Percentiles rank a stretch among this genome's conserved stretches.
Conservation (phyloP, 2,797 vertebrate genomes). For the Antrozous pallidus region DNA sequence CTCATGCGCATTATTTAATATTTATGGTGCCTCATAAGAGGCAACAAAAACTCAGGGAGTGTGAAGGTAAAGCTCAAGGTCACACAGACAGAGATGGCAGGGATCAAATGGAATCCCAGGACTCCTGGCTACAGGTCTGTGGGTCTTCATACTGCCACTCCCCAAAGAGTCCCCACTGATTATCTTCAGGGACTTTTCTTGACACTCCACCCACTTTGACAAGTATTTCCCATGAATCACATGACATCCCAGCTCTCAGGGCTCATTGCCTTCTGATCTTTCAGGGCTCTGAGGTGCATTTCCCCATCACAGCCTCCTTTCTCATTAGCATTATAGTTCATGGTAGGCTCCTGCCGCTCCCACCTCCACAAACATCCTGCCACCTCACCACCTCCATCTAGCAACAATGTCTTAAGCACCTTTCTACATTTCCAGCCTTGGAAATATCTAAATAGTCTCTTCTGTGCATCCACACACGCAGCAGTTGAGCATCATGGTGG, state of each 20-base stretch:
- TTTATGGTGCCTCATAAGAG: background rate
- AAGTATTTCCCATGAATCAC: background rate
- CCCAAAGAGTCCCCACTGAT: background rate
- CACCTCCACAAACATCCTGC: too few relatives aligned
- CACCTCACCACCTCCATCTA: background rate
- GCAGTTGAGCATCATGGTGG: background rate
- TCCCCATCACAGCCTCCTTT: background rate
- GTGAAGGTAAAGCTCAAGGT: background rate
- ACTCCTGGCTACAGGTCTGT: background rate
- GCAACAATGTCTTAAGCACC: too few relatives aligned
- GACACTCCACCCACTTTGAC: background rate
- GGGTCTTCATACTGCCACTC: background rate
- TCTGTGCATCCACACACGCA: background rate
- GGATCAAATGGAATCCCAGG: background rate
- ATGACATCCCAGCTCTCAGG: background rate
- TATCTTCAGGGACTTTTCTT: background rate
- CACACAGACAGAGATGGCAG: background rate
- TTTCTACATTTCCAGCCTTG: background rate
- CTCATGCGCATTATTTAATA: background rate
- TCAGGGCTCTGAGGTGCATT: background rate
- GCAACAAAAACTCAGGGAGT: background rate
- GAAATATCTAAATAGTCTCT: background rate
- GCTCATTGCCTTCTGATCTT: background rate
- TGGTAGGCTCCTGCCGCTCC: too few relatives aligned
- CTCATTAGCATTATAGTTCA: background rate